Evolutionary conservation across 2,797 vertebrate genomes (phyloP).

Genomic region (Sarcophilus harrisii): DNA sequence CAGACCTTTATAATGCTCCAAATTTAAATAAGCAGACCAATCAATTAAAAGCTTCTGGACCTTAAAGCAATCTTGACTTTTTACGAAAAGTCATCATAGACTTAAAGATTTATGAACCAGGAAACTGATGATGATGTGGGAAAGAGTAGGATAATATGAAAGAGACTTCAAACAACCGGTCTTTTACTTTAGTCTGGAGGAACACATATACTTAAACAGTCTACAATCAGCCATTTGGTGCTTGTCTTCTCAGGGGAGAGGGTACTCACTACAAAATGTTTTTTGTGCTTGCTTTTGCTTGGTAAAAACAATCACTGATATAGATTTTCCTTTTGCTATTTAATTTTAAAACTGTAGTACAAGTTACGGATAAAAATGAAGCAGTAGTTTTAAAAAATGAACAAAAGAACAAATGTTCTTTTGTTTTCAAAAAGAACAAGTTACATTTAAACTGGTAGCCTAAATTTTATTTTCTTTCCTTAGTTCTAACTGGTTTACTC

Average conservation of each 20-base stretch:
- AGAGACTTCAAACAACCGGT: background rate
- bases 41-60: constrained; percentile 56
- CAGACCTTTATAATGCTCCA: constrained; percentile 13
- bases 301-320: background rate
- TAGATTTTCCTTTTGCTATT: constrained; percentile 1
- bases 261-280: background rate
- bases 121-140: constrained; percentile 3
- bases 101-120: constrained; percentile 33
- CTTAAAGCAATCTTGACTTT: background rate
- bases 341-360: background rate
- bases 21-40: constrained; percentile 47
- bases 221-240: background rate
- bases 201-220: background rate
- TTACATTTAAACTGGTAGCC: background rate
- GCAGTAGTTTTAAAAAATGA: background rate
- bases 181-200: constrained; percentile 16
- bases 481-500: constrained; percentile 10
- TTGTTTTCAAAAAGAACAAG: background rate
- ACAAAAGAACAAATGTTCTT: background rate
- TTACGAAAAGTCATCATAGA: constrained; percentile 9
- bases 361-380: background rate
- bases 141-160: background rate
- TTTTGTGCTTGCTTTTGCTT: background rate
- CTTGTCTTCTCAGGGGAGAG: background rate
- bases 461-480: background rate